Evolutionary conservation across 2,888 invertebrate species (phyloP).

Genomic region (Ormyrus pomaceus): DNA sequence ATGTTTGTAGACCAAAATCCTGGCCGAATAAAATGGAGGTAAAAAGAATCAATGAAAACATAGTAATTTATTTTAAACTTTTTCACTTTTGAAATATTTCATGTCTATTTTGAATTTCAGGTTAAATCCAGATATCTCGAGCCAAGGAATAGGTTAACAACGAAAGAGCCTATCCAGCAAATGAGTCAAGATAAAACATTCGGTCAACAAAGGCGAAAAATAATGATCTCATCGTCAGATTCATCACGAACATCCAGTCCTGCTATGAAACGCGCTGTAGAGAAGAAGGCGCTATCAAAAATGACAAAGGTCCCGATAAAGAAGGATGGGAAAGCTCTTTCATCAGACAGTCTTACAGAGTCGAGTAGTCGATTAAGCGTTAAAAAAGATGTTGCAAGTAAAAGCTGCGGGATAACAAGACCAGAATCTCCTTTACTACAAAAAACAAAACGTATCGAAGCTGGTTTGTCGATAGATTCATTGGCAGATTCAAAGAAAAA

Average conservation of each 20-base stretch:
- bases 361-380: slow-evolving; percentile 31
- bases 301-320: slow-evolving; percentile 68
- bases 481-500: slow-evolving; percentile 69
- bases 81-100: neutral
- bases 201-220: slow-evolving; percentile 75
- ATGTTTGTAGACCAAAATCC: slow-evolving; percentile 69
- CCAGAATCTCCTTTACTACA: slow-evolving; percentile 72
- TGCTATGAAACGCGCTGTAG: slow-evolving; percentile 76
- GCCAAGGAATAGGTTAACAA: slow-evolving; percentile 74
- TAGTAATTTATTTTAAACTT: neutral
- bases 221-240: slow-evolving; percentile 80
- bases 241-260: slow-evolving; percentile 85
- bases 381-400: slow-evolving; percentile 62
- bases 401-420: slow-evolving; percentile 73
- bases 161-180: slow-evolving; percentile 65
- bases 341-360: slow-evolving; percentile 76
- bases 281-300: slow-evolving; percentile 69
- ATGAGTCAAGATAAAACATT: slow-evolving; percentile 67
- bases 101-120: slow-evolving; percentile 60
- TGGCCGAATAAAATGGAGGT: slow-evolving; percentile 74
- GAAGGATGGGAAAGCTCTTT: slow-evolving; percentile 74
- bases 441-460: slow-evolving; percentile 68
- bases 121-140: slow-evolving; percentile 82
- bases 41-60: slow-evolving; percentile 13
- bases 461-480: slow-evolving; percentile 72